Conservation (phyloP, 2,888 invertebrate genomes). For the Theretra japonica region DNA sequence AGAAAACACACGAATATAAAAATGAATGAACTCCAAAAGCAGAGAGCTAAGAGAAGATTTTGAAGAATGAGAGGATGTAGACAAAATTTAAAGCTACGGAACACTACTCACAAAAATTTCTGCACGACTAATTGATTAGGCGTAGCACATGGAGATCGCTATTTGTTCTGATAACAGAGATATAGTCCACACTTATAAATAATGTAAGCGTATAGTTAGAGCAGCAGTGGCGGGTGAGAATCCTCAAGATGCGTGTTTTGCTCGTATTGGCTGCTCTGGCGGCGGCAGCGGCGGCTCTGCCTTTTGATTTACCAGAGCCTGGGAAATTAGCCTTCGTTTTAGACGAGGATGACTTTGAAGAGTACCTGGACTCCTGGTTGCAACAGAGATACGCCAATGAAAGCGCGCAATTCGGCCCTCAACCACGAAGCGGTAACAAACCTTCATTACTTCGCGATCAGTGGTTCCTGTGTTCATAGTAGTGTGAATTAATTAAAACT, state of each 20-base stretch:
- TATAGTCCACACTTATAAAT: constrained; percentile 20
- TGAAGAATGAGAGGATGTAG: background rate
- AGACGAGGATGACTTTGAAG: constrained; percentile 78
- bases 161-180: constrained; percentile 15
- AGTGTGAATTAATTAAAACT: background rate
- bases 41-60: background rate
- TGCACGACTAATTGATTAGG: background rate
- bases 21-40: background rate
- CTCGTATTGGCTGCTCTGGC: constrained; percentile 50
- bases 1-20: too few species aligned
- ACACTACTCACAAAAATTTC: background rate
- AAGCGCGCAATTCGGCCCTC: constrained; percentile 38
- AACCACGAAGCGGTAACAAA: constrained; percentile 58
- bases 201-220: background rate
- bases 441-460: background rate
- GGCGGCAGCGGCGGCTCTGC: constrained; percentile 51
- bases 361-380: constrained; percentile 75
- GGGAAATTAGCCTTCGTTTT: constrained; percentile 66
- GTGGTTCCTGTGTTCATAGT: background rate
- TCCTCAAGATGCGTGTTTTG: constrained; percentile 41
- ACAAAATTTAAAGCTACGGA: background rate
- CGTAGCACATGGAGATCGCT: background rate
- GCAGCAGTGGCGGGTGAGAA: constrained; percentile 8
- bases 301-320: constrained; percentile 63
- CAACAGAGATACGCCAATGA: constrained; percentile 56